A percentile compares a stretch with the other conserved stretches of the same genome.
phyloP scores from a whole-genome alignment of 2,888 invertebrate species.

The Eupithecia subumbrata region DNA sequence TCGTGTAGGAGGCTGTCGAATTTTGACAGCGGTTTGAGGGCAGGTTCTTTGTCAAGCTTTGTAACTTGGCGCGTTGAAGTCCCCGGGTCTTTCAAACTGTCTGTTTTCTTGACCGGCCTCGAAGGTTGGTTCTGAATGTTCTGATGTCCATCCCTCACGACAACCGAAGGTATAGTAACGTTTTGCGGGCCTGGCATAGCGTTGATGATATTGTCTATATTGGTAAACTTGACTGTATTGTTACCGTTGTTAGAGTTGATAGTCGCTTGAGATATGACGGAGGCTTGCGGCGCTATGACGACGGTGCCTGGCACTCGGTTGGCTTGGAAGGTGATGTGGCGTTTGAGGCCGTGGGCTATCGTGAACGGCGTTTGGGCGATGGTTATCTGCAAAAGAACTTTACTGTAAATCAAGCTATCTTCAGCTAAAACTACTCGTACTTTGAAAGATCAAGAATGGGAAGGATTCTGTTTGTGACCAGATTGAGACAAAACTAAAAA shows the following conservation, averaged over 20 bases:
- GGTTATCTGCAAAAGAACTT: slow-evolving; percentile 57
- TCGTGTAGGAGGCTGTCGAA: slow-evolving; percentile 70
- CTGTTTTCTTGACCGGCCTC: not conserved
- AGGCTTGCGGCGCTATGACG: slow-evolving; percentile 73
- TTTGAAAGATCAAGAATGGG: not conserved
- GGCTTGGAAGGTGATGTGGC: slow-evolving; percentile 75
- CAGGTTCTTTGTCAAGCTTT: slow-evolving; percentile 12
- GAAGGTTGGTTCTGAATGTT: not conserved
- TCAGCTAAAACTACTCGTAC: not conserved
- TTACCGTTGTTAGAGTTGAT: slow-evolving; percentile 55
- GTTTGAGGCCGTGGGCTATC: slow-evolving; percentile 65
- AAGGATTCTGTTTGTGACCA: not conserved
- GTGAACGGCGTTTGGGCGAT: slow-evolving; percentile 64
- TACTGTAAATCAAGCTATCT: not conserved
- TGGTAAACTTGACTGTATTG: slow-evolving; percentile 64
- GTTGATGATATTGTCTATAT: slow-evolving; percentile 72
- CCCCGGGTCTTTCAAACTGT: slow-evolving; percentile 9
- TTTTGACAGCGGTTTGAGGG: slow-evolving; percentile 52
- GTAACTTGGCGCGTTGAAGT: not conserved
- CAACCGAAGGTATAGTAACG: slow-evolving; percentile 55
- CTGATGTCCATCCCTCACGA: slow-evolving; percentile 60
- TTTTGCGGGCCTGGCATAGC: slow-evolving; percentile 56
- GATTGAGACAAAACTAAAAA: no score
- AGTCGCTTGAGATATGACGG: slow-evolving; percentile 74
- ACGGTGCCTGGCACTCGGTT: slow-evolving; percentile 72